Evolutionary conservation across 2,888 invertebrate genomes (phyloP).

Genomic region (Loripinus fragilis): DNA sequence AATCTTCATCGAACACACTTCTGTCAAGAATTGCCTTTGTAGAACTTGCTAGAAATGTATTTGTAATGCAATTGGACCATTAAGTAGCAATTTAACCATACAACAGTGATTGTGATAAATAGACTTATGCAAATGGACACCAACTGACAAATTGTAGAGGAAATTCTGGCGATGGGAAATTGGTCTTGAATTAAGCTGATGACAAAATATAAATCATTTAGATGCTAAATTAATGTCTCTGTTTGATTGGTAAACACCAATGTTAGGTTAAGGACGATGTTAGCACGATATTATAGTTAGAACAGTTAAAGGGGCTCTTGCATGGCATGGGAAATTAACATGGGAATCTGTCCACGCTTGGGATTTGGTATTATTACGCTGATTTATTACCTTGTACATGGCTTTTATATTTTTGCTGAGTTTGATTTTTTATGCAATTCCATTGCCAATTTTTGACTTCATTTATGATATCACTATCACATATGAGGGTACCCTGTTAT

Average conservation of each 20-base stretch:
- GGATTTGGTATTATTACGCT: too few relatives aligned
- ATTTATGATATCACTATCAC: not conserved
- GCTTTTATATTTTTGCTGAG: too few relatives aligned
- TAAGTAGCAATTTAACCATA: not conserved
- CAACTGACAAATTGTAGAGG: constrained; percentile 1
- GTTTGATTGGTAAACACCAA: not conserved
- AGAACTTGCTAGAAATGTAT: not conserved
- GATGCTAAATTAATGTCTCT: not conserved
- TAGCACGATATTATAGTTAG: not conserved
- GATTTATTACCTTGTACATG: too few relatives aligned
- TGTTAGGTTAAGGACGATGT: not conserved
- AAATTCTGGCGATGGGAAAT: not conserved
- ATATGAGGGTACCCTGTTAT: too few relatives aligned
- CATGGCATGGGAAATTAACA: too few relatives aligned
- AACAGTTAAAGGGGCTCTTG: too few relatives aligned
- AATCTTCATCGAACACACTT: not conserved
- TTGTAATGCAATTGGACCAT: constrained; percentile 14
- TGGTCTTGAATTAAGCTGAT: not conserved
- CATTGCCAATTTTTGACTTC: not conserved
- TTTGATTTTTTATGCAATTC: too few relatives aligned
- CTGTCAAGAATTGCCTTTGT: not conserved
- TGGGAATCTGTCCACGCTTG: too few relatives aligned
- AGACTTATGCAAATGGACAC: constrained; percentile 3
- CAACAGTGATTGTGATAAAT: not conserved
- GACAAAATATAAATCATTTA: too few relatives aligned